Base-by-base conservation (phyloP, 2,113 vertebrate species). In the Dissostichus mawsoni region DNA sequence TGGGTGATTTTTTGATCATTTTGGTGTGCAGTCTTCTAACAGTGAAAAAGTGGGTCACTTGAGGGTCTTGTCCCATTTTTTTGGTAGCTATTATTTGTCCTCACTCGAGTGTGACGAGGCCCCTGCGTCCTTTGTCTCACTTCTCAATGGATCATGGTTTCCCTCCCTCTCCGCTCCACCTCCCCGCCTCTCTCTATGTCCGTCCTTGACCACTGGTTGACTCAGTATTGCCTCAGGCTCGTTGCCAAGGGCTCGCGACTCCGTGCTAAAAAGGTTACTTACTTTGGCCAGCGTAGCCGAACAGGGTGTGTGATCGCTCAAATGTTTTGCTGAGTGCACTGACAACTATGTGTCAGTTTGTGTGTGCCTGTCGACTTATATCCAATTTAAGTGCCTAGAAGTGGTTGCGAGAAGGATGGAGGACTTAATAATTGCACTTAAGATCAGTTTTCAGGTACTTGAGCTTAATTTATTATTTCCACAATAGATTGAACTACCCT, bases 31-130 rank as follows among this genome's bases (percentile, higher is more conserved):
- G 75, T 85, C 59, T 29, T 67, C 80, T 75, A 70, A 73, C 29
- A 4, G 44, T 62, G 69, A 84, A 85, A 86, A 90, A 85, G 79
- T 93, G 81, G 87, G 87, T 94, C 89, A 90, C 68, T 57, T 14
- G 1, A 59, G 76, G 75, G 67, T 85, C 73, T 84, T 76, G 83
- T 70, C 74, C 76, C 62, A 68, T 77, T 76, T 84, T 86, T 73
- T 80, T 11, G 67, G 47, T 74, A 57, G 65, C 76, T 84, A 86
- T 94, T 93, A 87, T 93, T 86, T 83, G 61, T 69, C 85, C 73
- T 86, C 80, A 87, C 57, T 90, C 63, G 51, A 88, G 82, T 92
- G 89, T 93, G 83, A 20, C 13, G 74, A 68, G 67, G 74, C 83
- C 76, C 51, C 77, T 11, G 7, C 56, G 29, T 69, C 68, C 83